Evolutionary conservation across 1,140 invertebrate species (phyloP).

Genomic region (Cyclargus thomasi): DNA sequence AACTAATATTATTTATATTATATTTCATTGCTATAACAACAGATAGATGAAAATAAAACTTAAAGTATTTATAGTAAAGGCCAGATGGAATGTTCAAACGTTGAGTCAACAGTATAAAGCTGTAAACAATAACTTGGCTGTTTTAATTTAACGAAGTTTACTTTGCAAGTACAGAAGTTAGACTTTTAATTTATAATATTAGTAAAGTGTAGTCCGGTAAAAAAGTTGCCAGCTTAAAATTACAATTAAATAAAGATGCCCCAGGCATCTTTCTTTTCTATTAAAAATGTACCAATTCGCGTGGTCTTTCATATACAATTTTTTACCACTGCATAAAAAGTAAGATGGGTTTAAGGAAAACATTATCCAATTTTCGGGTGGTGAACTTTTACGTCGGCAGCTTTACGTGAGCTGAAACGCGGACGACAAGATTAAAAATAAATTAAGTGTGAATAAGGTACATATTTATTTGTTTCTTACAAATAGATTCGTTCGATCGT

Average conservation of each 20-base stretch:
- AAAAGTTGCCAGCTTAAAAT: conserved; percentile 3
- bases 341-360: conserved; percentile 23
- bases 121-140: background rate
- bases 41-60: too few relatives aligned
- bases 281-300: conserved; percentile 7
- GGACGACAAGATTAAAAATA: conserved; percentile 64
- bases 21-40: too few relatives aligned
- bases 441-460: conserved; percentile 28
- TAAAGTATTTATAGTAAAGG: too few relatives aligned
- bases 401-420: conserved; percentile 63
- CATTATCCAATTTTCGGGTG: conserved; percentile 57
- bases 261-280: conserved; percentile 6
- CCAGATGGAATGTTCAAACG: background rate
- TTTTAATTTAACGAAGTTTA: background rate
- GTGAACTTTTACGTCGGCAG: conserved; percentile 62
- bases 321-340: conserved; percentile 9
- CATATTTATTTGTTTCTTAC: background rate
- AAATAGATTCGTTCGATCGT: background rate
- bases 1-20: too few relatives aligned
- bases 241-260: conserved; percentile 7
- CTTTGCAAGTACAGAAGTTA: background rate
- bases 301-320: conserved; percentile 11
- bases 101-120: background rate
- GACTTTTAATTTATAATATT: background rate
- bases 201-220: background rate